phyloP scores from a whole-genome alignment of 1,140 invertebrate species.

The Papilio dardanus region DNA sequence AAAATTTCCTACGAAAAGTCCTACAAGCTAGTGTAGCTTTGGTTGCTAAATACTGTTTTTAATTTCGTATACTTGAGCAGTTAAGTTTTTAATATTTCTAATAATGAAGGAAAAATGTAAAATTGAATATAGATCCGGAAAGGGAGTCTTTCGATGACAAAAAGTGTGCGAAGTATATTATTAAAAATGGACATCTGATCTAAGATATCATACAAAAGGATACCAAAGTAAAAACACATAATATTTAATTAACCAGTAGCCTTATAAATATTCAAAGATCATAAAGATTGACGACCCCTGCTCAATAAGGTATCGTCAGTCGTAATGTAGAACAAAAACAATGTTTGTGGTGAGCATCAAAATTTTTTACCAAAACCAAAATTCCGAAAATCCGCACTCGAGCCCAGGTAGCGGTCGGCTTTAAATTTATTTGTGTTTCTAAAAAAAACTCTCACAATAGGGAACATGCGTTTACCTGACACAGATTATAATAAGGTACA shows the following conservation, averaged over 20 bases:
- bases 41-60: not conserved
- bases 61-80: too few species aligned
- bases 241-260: not conserved
- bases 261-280: conserved; percentile 10
- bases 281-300: conserved; percentile 43
- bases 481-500: conserved; percentile 76
- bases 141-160: too few species aligned
- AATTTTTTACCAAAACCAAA: conserved; percentile 72
- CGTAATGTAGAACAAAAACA: conserved; percentile 69
- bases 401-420: conserved; percentile 75
- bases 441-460: conserved; percentile 74
- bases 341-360: conserved; percentile 77
- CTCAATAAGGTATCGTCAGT: conserved; percentile 44
- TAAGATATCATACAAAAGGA: not conserved
- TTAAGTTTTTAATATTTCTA: too few species aligned
- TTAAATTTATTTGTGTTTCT: conserved; percentile 79
- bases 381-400: conserved; percentile 76
- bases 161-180: too few species aligned
- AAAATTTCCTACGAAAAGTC: too few species aligned
- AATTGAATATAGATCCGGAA: too few species aligned
- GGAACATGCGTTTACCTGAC: conserved; percentile 71
- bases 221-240: not conserved
- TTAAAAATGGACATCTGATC: not conserved
- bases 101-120: too few species aligned
- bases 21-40: too few species aligned